Conservation (phyloP, 2,797 vertebrate species). For the Sebastes cheni region DNA sequence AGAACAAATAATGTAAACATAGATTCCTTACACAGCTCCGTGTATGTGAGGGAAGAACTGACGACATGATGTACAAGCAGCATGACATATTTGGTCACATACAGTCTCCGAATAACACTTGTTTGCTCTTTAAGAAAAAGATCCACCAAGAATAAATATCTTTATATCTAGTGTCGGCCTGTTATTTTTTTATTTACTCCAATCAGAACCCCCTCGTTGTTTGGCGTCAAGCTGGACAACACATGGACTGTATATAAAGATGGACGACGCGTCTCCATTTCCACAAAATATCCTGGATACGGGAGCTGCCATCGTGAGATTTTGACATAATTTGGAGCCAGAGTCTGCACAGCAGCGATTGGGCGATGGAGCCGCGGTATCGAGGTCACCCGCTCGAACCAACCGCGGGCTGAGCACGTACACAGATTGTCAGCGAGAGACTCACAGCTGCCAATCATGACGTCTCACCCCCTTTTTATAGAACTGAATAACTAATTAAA, state of each 20-base stretch:
- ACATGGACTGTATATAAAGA: neutral
- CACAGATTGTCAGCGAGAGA: no score
- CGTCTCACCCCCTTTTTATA: no score
- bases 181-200: slow-evolving; percentile 1
- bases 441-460: no score
- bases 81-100: slow-evolving; percentile 62
- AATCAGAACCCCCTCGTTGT: slow-evolving; percentile 34
- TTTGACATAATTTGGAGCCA: no score
- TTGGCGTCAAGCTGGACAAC: slow-evolving; percentile 51
- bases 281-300: no score
- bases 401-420: rapidly evolving
- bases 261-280: rapidly evolving
- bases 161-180: slow-evolving; percentile 23
- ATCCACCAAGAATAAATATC: slow-evolving; percentile 44
- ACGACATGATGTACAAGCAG: slow-evolving; percentile 41
- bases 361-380: no score
- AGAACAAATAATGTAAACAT: slow-evolving; percentile 65
- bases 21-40: slow-evolving; percentile 48
- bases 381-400: no score
- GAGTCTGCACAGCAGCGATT: no score
- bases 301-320: no score
- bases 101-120: slow-evolving; percentile 39
- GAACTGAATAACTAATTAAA: no score
- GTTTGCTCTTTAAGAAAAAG: slow-evolving; percentile 32
- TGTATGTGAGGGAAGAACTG: neutral